Conservation (phyloP, 2,888 invertebrate genomes). For the Schrankia costaestrigalis region DNA sequence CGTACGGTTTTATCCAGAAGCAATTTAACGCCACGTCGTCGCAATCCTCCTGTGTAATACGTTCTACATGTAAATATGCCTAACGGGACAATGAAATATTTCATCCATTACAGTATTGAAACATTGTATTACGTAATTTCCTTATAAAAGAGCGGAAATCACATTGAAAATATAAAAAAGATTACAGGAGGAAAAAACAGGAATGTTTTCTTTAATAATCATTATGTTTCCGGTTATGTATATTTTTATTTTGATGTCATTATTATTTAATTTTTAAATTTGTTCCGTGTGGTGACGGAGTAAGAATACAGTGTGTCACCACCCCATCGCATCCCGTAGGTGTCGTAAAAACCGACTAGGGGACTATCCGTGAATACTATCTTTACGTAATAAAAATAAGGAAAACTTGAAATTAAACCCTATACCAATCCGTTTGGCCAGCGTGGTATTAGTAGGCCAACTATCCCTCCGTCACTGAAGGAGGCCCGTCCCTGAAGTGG, state of each 20-base stretch:
- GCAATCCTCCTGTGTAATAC: conserved; percentile 55
- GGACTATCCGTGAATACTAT: no score
- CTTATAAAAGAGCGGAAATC: conserved; percentile 1
- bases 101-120: conserved; percentile 48
- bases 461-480: no score
- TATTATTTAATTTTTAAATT: no score
- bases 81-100: conserved; percentile 53
- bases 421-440: no score
- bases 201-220: background rate
- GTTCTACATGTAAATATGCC: conserved; percentile 48
- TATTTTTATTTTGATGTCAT: background rate
- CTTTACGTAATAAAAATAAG: no score
- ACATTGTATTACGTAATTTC: conserved; percentile 40
- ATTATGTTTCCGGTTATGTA: background rate
- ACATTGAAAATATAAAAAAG: background rate
- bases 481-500: no score
- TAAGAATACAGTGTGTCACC: no score
- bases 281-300: no score
- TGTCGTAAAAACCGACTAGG: no score
- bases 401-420: no score
- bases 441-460: no score
- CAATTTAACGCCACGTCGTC: conserved; percentile 74
- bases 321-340: no score
- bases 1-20: conserved; percentile 42
- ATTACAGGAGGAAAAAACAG: background rate